These are phyloP conservation scores for Argyra leucocephala DNA, from an alignment of 2,888 invertebrate species.

Conservation along the genomic window DNA sequence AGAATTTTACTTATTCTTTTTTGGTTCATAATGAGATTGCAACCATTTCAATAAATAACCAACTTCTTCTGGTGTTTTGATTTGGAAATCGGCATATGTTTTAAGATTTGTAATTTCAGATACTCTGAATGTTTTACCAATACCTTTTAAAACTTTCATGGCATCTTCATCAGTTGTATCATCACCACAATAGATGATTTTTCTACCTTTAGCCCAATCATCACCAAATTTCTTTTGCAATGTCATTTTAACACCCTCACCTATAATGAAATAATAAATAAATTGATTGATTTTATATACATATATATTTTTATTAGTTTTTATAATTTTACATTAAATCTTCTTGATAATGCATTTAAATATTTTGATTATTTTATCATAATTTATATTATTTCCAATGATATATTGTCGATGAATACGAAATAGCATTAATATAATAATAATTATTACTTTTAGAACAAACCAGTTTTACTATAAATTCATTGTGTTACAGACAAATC, in stretches of 20 bases:
- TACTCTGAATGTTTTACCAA: slow-evolving; percentile 67
- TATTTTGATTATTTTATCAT: too few species aligned
- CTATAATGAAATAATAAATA: slow-evolving; percentile 23
- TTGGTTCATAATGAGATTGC: slow-evolving; percentile 39
- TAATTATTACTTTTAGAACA: too few species aligned
- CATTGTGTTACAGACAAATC: too few species aligned
- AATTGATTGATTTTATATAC: background rate
- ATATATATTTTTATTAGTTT: background rate
- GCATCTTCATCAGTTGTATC: slow-evolving; percentile 85
- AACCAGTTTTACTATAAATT: too few species aligned
- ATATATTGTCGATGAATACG: too few species aligned
- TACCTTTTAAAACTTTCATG: slow-evolving; percentile 57
- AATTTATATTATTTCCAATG: too few species aligned
- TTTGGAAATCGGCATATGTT: slow-evolving; percentile 61
- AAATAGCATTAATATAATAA: too few species aligned
- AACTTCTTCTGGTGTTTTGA: slow-evolving; percentile 66
- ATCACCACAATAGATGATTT: slow-evolving; percentile 79
- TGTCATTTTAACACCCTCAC: slow-evolving; percentile 65
- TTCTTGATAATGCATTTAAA: background rate
- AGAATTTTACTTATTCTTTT: slow-evolving; percentile 31
- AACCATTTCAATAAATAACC: slow-evolving; percentile 64
- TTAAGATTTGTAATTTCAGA: slow-evolving; percentile 60
- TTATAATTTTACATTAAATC: background rate
- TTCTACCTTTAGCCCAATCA: slow-evolving; percentile 65
- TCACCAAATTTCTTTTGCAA: slow-evolving; percentile 65